Conservation (phyloP, 2,797 vertebrate genomes). For the Ctenochaetus hawaiiensis region DNA sequence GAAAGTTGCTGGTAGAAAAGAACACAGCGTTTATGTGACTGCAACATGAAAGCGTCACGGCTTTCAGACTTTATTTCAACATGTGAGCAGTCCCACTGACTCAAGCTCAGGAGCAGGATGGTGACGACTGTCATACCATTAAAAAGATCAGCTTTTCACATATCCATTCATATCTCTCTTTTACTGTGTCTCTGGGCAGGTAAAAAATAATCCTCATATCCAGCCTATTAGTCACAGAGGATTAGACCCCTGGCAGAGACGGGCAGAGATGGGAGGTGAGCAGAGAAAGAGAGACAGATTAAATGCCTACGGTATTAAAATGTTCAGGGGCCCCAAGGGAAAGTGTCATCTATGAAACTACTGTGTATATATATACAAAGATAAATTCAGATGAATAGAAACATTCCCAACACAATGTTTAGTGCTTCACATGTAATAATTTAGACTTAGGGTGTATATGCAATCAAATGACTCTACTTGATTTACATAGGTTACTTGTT, state of each 20-base stretch:
- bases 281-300: conserved; percentile 60
- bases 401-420: background rate
- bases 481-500: background rate
- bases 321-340: conserved; percentile 38
- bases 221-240: conserved; percentile 78
- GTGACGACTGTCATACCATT: conserved; percentile 43
- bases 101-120: conserved; percentile 19
- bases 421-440: background rate
- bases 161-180: conserved; percentile 66
- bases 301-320: conserved; percentile 63
- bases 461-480: background rate
- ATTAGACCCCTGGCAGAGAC: conserved; percentile 71
- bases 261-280: conserved; percentile 64
- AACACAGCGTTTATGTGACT: conserved; percentile 1
- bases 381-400: conserved; percentile 25
- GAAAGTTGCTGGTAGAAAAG: background rate
- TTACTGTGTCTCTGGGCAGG: conserved; percentile 65
- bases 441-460: background rate
- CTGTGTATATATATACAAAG: conserved; percentile 18
- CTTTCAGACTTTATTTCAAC: conserved; percentile 27
- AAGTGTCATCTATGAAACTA: conserved; percentile 30
- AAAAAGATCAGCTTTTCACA: conserved; percentile 56
- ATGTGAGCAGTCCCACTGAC: conserved; percentile 19
- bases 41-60: conserved; percentile 12
- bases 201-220: conserved; percentile 75